phyloP scores from a whole-genome alignment of 2,797 vertebrate species.

The Ibycter americanus region DNA sequence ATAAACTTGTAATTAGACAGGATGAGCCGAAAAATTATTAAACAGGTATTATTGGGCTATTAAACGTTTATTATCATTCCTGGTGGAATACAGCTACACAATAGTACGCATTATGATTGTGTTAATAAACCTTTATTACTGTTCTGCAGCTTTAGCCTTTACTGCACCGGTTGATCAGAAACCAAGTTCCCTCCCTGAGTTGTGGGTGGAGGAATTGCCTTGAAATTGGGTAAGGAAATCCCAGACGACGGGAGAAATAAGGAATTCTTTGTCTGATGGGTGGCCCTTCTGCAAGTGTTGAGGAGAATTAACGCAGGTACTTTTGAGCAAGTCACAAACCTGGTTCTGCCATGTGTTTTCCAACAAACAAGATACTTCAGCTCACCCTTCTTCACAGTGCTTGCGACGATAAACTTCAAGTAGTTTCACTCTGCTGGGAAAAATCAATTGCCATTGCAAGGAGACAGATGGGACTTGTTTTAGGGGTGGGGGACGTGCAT shows the following conservation, averaged over 20 bases:
- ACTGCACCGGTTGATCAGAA: background rate
- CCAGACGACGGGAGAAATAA: background rate
- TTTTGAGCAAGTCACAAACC: rapidly evolving
- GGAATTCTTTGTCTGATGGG: background rate
- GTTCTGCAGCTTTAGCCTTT: background rate
- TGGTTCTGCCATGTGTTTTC: background rate
- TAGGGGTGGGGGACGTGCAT: rapidly evolving
- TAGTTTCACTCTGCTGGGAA: background rate
- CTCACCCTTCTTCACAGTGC: rapidly evolving
- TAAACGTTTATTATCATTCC: conserved; percentile 74
- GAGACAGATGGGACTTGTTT: background rate
- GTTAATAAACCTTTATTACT: conserved; percentile 58
- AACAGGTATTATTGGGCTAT: conserved; percentile 76
- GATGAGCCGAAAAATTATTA: conserved; percentile 74
- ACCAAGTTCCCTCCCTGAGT: background rate
- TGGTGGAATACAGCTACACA: conserved; percentile 53
- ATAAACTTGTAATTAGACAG: conserved; percentile 77
- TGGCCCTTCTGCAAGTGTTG: background rate
- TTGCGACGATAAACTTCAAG: background rate
- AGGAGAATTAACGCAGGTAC: background rate
- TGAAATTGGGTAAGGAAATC: background rate
- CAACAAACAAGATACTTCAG: background rate
- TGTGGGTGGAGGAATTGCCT: background rate
- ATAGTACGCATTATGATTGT: background rate
- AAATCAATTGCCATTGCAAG: background rate